Conservation (phyloP, 2,888 invertebrate species). For the Meiosimyza platycephala region DNA sequence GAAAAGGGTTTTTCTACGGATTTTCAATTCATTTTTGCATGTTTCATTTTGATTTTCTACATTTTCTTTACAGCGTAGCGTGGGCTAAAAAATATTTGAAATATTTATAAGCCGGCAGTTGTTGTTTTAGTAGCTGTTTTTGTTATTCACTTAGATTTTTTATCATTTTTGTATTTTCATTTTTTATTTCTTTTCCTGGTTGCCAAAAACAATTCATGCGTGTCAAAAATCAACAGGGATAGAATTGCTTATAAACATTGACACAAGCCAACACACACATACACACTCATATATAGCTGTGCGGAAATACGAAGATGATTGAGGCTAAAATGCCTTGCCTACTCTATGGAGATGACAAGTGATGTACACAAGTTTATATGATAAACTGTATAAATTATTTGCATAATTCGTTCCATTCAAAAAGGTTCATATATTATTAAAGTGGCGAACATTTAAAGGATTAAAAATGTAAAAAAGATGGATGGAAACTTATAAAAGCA, state of each 20-base stretch:
- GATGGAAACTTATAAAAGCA: too few species aligned
- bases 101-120: constrained; percentile 14
- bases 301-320: constrained; percentile 19
- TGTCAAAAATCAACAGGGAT: background rate
- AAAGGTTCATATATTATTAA: too few species aligned
- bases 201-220: constrained; percentile 44
- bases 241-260: constrained; percentile 15
- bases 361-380: constrained; percentile 5
- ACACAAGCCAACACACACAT: background rate
- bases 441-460: too few species aligned
- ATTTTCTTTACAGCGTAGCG: too few species aligned
- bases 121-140: constrained; percentile 24
- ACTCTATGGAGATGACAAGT: constrained; percentile 10
- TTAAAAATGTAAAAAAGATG: too few species aligned
- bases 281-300: background rate
- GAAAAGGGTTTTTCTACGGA: constrained; percentile 30
- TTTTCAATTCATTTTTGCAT: constrained; percentile 34
- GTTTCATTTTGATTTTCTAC: background rate
- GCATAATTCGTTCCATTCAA: too few species aligned
- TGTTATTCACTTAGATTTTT: constrained; percentile 3
- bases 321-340: background rate
- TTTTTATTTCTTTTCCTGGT: constrained; percentile 52
- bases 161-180: constrained; percentile 30
- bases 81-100: constrained; percentile 1
- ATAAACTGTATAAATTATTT: too few species aligned